phyloP scores from a whole-genome alignment of 2,888 invertebrate genomes.

The Cactoblastis cactorum region DNA sequence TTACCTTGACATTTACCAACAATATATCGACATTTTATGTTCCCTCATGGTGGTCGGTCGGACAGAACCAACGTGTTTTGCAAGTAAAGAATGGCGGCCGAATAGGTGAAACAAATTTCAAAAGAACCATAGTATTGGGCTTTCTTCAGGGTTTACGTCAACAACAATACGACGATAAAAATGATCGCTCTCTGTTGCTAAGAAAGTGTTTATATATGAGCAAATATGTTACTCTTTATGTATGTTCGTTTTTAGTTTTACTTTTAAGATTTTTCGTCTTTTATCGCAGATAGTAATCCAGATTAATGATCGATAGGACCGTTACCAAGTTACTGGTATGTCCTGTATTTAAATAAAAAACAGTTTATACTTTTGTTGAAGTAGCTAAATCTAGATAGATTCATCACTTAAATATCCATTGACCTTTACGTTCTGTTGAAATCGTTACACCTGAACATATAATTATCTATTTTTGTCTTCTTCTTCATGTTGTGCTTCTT shows the following conservation, averaged over 20 bases:
- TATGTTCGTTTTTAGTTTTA: not conserved
- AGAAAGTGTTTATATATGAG: conserved; percentile 8
- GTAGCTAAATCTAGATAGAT: no score
- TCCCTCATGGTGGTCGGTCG: conserved; percentile 52
- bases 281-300: not conserved
- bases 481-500: no score
- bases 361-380: no score
- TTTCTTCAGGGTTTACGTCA: conserved; percentile 32
- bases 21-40: conserved; percentile 32
- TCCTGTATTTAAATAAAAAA: no score
- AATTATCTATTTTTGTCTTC: no score
- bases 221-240: not conserved
- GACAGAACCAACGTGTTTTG: conserved; percentile 30
- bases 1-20: conserved; percentile 20
- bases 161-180: conserved; percentile 71
- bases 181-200: conserved; percentile 43
- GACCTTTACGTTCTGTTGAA: no score
- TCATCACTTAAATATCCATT: no score
- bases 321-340: no score
- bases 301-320: no score
- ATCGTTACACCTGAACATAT: no score
- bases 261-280: not conserved
- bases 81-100: conserved; percentile 37
- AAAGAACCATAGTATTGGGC: conserved; percentile 49
- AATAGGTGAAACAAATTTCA: conserved; percentile 64